Evolutionary conservation across 1,140 invertebrate genomes (phyloP), one percentile per base, ranked within the genome.

Genomic region (Oscheius sp.): DNA sequence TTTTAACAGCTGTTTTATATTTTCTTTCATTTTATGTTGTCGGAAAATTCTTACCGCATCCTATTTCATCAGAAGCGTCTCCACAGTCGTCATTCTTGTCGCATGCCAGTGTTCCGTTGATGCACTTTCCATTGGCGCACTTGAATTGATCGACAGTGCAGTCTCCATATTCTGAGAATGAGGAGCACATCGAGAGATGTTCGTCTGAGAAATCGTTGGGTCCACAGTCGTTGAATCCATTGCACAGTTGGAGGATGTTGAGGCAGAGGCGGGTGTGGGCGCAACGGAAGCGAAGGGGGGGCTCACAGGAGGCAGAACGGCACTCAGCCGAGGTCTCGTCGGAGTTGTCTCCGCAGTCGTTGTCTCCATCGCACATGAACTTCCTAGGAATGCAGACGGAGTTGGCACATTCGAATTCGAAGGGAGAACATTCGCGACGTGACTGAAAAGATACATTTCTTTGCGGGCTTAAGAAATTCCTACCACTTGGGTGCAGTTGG

Each of bases 51-150:
- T 71, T 75, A 82, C 77, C 71, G 66, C 82, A 83, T 69, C 83
- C 82, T 59, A 93, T 90, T 86, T 99, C 96, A 85, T 99, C 95
- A 0, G 91, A 93, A 59, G 90, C 90, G 85, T 98, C 95, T 0
- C 92, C 92, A 84, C 96, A 99, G 85, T 98, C 95, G 84, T 97
- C 91, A 77, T 91, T 90, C 0, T 93, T 93, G 84, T 99, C 95
- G 85, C 96, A 99, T 31, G 97, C 91, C 86, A 94, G 94, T 0
- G 93, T 90, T 80, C 92, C 91, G 85, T 93, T 94, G 0, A 99
- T 90, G 84, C 95, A 99, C 32, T 91, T 90, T 10, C 77, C 77
- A 15, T 86, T 90, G 84, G 94, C 95, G 79, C 88, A 89, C 55
- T 85, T 84, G 78, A 88, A 89, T 46, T 88, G 79, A 67, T 87